Conservation (phyloP, 2,797 vertebrate genomes). For the Craterocephalus amniculus region DNA sequence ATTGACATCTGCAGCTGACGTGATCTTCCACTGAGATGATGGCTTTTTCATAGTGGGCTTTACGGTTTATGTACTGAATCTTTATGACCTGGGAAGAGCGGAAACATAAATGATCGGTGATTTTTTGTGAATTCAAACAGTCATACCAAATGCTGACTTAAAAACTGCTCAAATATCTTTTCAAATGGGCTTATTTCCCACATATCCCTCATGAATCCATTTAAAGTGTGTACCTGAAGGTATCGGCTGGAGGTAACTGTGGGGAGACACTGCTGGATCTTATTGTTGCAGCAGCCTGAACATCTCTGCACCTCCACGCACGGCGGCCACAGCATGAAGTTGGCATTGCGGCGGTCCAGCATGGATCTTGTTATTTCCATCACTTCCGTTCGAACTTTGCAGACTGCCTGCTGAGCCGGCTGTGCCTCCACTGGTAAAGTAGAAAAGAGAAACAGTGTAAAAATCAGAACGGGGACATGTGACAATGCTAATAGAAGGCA, state of each 20-base stretch:
- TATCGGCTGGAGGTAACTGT: constrained; percentile 81
- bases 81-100: constrained; percentile 87
- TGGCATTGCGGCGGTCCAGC: constrained; percentile 90
- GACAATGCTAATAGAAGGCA: constrained; percentile 13
- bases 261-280: constrained; percentile 85
- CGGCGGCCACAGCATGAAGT: constrained; percentile 91
- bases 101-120: constrained; percentile 7
- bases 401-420: constrained; percentile 87
- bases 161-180: no score
- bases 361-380: constrained; percentile 91
- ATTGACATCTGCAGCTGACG: constrained; percentile 87
- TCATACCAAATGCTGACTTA: neutral
- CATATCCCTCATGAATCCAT: neutral
- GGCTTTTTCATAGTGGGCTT: constrained; percentile 83
- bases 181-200: no score
- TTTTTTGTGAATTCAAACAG: no score
- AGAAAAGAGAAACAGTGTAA: neutral
- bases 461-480: neutral
- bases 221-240: constrained; percentile 83
- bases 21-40: constrained; percentile 93
- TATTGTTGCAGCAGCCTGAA: constrained; percentile 92
- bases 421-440: constrained; percentile 63
- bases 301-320: constrained; percentile 97
- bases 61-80: constrained; percentile 86
- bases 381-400: constrained; percentile 91